Conservation (phyloP, 2,888 invertebrate species). For the Boloria selene region DNA sequence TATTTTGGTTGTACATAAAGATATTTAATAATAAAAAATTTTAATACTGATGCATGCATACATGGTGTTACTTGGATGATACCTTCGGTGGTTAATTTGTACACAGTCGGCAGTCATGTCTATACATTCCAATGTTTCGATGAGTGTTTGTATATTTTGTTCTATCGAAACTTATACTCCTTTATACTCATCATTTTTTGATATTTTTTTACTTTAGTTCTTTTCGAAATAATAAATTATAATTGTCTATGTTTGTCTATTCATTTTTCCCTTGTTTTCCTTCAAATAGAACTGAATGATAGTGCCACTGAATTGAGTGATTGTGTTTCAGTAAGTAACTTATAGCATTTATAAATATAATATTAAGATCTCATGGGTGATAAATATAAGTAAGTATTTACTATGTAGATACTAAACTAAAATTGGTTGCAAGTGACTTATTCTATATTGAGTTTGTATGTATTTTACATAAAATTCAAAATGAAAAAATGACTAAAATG, state of each 20-base stretch:
- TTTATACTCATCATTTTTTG: slow-evolving; percentile 69
- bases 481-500: too few species aligned
- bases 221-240: slow-evolving; percentile 76
- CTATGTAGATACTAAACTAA: too few species aligned
- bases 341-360: too few species aligned
- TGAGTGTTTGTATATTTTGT: slow-evolving; percentile 49
- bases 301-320: not conserved
- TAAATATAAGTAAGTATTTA: too few species aligned
- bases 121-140: slow-evolving; percentile 45
- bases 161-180: slow-evolving; percentile 44
- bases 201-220: slow-evolving; percentile 69
- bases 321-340: too few species aligned
- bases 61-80: not conserved
- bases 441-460: too few species aligned
- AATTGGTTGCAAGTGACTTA: too few species aligned
- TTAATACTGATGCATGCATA: not conserved
- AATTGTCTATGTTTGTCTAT: slow-evolving; percentile 64
- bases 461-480: too few species aligned
- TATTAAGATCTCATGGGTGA: too few species aligned
- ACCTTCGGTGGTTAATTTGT: not conserved
- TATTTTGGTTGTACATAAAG: not conserved
- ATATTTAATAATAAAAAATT: not conserved
- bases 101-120: slow-evolving; percentile 29
- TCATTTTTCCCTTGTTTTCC: slow-evolving; percentile 46
- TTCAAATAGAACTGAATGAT: not conserved